phyloP scores from a whole-genome alignment of 1,140 invertebrate species.

The Drosophila trapezifrons region DNA sequence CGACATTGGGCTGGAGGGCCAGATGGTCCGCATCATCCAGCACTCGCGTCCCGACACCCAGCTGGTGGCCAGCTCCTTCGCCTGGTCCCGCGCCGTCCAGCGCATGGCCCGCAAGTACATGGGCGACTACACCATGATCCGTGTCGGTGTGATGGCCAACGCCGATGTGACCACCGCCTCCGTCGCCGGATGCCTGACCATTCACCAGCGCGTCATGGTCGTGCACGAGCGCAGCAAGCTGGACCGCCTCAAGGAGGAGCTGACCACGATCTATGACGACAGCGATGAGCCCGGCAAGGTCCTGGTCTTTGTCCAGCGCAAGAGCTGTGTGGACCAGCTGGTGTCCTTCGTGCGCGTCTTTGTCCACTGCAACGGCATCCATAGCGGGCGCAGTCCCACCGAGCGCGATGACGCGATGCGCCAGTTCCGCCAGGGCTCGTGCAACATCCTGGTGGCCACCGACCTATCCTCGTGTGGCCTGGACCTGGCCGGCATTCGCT shows the following conservation, averaged over 20 bases:
- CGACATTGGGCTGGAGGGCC: constrained; percentile 98
- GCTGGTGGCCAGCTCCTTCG: constrained; percentile 98
- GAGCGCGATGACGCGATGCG: constrained; percentile 95
- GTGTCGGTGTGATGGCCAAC: not conserved
- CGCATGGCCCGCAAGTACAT: constrained; percentile 9
- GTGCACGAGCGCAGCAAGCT: not conserved
- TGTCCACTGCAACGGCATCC: constrained; percentile 91
- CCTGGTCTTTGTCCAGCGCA: constrained; percentile 16
- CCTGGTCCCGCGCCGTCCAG: constrained; percentile 96
- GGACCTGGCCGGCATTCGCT: constrained; percentile 86
- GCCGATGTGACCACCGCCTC: not conserved
- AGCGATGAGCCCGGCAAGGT: constrained; percentile 19
- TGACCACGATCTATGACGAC: constrained; percentile 11
- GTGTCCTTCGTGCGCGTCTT: not conserved
- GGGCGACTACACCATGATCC: constrained; percentile 4
- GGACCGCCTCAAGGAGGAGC: not conserved
- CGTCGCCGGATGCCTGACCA: not conserved
- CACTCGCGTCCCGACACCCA: constrained; percentile 96
- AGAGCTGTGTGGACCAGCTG: constrained; percentile 3
- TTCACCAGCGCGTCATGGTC: constrained; percentile 5
- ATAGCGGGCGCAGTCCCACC: constrained; percentile 96
- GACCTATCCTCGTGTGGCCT: constrained; percentile 93
- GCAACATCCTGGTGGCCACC: constrained; percentile 91
- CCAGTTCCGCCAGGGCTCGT: constrained; percentile 91
- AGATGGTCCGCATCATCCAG: constrained; percentile 86